Conservation (phyloP, 2,888 invertebrate genomes). For the Ochlodes sylvanus region DNA sequence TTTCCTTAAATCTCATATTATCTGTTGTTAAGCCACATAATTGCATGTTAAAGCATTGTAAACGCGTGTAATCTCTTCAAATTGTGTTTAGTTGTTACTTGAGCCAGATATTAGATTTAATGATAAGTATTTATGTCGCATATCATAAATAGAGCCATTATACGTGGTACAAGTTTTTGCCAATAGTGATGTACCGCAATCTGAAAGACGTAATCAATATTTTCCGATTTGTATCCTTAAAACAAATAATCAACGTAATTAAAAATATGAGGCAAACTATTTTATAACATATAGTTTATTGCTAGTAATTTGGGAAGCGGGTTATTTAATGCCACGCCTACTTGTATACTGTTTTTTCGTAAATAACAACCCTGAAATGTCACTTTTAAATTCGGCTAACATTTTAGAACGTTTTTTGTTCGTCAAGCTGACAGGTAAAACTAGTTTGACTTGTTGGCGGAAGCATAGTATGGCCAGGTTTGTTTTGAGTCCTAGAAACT, state of each 20-base stretch:
- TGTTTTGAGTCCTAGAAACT: neutral
- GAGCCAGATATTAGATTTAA: neutral
- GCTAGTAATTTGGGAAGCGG: too few relatives aligned
- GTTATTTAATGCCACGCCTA: too few relatives aligned
- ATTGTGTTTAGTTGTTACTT: neutral
- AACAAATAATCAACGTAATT: too few relatives aligned
- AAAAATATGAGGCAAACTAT: too few relatives aligned
- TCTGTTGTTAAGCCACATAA: neutral
- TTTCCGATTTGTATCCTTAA: too few relatives aligned
- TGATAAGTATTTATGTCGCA: neutral
- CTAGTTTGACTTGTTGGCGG: neutral
- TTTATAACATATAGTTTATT: too few relatives aligned
- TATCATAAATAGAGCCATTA: neutral
- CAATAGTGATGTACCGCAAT: too few relatives aligned
- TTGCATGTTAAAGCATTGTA: neutral
- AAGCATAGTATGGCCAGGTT: neutral
- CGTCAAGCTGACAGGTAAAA: neutral
- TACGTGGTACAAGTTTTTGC: too few relatives aligned
- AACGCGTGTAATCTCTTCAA: conserved; percentile 4
- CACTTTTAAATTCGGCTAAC: neutral
- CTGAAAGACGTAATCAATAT: too few relatives aligned
- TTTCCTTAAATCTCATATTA: neutral
- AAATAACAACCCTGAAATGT: conserved; percentile 4
- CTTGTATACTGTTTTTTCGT: neutral
- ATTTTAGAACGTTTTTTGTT: neutral